Percentiles rank a stretch among this genome's conserved stretches.
phyloP scores from a whole-genome alignment of 2,797 vertebrate species.

The Parambassis ranga region DNA sequence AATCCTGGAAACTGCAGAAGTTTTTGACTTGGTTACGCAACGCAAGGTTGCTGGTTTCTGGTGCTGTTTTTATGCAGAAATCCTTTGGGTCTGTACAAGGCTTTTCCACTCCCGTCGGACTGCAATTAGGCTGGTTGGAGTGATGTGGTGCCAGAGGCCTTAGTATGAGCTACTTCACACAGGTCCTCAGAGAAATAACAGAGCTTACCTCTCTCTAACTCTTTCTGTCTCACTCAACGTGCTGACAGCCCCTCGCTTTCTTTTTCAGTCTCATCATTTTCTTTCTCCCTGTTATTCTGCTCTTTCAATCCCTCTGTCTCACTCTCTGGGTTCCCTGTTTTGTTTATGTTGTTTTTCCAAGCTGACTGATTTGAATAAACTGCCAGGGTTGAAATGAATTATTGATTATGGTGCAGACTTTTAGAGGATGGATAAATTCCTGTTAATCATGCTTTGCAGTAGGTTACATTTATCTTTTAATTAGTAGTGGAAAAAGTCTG shows the following conservation, averaged over 20 bases:
- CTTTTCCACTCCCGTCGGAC: slow-evolving; percentile 72
- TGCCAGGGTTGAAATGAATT: slow-evolving; percentile 75
- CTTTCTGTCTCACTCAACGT: slow-evolving; percentile 46
- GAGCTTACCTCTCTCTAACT: slow-evolving; percentile 66
- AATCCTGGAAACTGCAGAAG: slow-evolving; percentile 47
- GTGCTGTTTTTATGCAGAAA: slow-evolving; percentile 65
- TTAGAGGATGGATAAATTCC: slow-evolving; percentile 54
- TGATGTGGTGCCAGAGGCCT: slow-evolving; percentile 78
- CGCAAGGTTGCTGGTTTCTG: slow-evolving; percentile 48
- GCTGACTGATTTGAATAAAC: slow-evolving; percentile 73
- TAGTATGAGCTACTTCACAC: slow-evolving; percentile 73
- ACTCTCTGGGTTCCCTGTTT: slow-evolving; percentile 16
- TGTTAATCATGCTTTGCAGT: slow-evolving; percentile 60
- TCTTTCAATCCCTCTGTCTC: slow-evolving; percentile 3
- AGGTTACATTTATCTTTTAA: slow-evolving; percentile 70
- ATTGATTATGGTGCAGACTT: slow-evolving; percentile 72
- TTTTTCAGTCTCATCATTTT: slow-evolving; percentile 26
- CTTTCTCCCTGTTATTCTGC: slow-evolving; percentile 14
- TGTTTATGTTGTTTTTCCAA: slow-evolving; percentile 64
- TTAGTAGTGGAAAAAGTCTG: slow-evolving; percentile 49
- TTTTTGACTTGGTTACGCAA: slow-evolving; percentile 63
- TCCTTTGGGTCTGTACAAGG: slow-evolving; percentile 68
- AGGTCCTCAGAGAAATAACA: slow-evolving; percentile 74
- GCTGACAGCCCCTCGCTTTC: slow-evolving; percentile 38
- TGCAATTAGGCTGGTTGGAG: slow-evolving; percentile 77